Base-by-base conservation (phyloP, 2,797 vertebrate genomes). In the Arrhamphus sclerolepis region DNA sequence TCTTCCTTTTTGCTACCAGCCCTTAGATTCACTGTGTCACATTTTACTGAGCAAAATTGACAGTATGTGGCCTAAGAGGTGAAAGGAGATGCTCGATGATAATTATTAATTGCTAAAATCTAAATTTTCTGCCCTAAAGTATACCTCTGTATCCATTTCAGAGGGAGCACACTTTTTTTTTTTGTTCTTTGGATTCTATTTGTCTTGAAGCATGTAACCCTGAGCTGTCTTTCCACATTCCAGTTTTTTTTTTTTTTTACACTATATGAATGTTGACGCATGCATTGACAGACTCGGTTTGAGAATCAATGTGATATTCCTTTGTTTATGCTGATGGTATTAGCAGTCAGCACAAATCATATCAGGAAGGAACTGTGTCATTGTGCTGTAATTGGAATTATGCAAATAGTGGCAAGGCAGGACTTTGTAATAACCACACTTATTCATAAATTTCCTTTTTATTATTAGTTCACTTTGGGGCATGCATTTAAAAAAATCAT, bases 331-430 rank as follows among this genome's bases (percentile, higher is more conserved):
- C 89, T 89, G 87, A 89, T 87, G 84, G 85, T 85, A 89, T 89
- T 88, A 89, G 75, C 78, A 86, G 87, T 90, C 89, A 89, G 87
- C 88, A 88, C 77, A 89, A 89, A 90, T 88, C 81, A 86, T 71
- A 84, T 83, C 86, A 84, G 81, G 80, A 87, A 87, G 83, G 75
- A 87, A 88, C 70, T 87, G 79, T 89, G 86, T 89, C 87, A 88
- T 83, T 71, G 83, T 81, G 84, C 77, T 83, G 85, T 91, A 87
- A 89, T 89, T 89, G 87, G 73, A 90, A 91, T 91, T 90, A 90
- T 90, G 86, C 86, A 92, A 92, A 92, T 90, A 80, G 22, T 77
- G 64, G 73, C 83, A 69, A 86, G 70, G 77, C 74, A 83, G 66
- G 66, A 72, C 85, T 86, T 74, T 83, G 75, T 86, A 84, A 86